A percentile compares a stretch with the other conserved stretches of the same genome.
Evolutionary conservation across 2,888 invertebrate species (phyloP).

Genomic region (Aphidius colemani): DNA sequence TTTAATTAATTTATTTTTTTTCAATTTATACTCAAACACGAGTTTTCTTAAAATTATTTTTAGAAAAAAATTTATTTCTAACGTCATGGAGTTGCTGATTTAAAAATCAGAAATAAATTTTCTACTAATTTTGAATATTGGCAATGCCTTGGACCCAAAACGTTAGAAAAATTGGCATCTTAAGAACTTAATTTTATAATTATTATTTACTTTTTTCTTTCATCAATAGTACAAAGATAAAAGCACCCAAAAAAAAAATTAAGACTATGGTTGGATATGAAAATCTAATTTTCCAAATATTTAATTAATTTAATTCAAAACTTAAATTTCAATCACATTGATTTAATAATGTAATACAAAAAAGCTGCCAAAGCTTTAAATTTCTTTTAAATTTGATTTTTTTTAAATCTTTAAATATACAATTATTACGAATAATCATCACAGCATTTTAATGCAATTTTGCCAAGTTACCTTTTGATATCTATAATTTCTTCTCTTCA

Average conservation of each 20-base stretch:
- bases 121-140: background rate
- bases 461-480: conserved; percentile 32
- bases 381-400: conserved; percentile 32
- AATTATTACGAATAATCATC: conserved; percentile 46
- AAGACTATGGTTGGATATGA: conserved; percentile 44
- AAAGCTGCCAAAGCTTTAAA: conserved; percentile 36
- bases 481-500: conserved; percentile 30
- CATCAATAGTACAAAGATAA: too few relatives aligned
- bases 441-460: conserved; percentile 50
- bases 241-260: conserved; percentile 41
- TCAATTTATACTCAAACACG: conserved; percentile 1
- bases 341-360: background rate
- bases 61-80: conserved; percentile 1
- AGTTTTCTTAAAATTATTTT: background rate
- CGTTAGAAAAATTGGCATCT: conserved; percentile 33
- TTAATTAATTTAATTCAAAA: conserved; percentile 18
- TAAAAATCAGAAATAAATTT: too few relatives aligned
- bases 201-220: conserved; percentile 25
- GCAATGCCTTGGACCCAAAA: conserved; percentile 32
- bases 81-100: conserved; percentile 22
- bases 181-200: conserved; percentile 38
- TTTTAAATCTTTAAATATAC: conserved; percentile 39
- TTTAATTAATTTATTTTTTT: conserved; percentile 27
- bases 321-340: conserved; percentile 14
- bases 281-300: conserved; percentile 9